Base-by-base conservation (phyloP, 2,797 vertebrate genomes). In the Centropyge bicolor region DNA sequence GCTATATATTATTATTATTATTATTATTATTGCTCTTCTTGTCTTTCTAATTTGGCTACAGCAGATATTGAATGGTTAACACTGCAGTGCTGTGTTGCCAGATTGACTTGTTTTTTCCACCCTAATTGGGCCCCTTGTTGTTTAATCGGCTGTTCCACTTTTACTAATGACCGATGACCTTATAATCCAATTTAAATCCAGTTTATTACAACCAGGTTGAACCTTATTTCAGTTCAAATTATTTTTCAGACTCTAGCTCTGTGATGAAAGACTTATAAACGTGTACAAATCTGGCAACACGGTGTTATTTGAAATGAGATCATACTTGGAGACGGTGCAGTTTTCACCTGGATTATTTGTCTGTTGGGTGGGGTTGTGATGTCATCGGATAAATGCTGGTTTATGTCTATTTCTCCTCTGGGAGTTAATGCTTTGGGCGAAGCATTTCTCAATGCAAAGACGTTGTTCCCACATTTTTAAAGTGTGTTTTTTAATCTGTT, bases 301-400 rank as follows among this genome's bases (percentile, higher is more conserved):
- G 35, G 56, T 24, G 38, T 59, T 36, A 12, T 68, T 22, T 57
- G 19, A 66, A 40, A 38, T 27, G 49, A 62, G 55, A 31, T 72
- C 76, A 74, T 36, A 14, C 8, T 35, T 24, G 72, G 4, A 57
- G 51, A 31, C 31, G n/a, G 17, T 24, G 13, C 36, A 41, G 54
- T 67, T 66, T 54, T 61, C 40, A 43, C 5, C 0, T 35, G 74
- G 36, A 56, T 74, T 60, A 70, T 78, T 27, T 46, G 62, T 40
- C n/a, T 73, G 48, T 0, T 49, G 40, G 63, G 51, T 57, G 69
- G 51, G 35, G 54, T 36, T 20, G 5, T 78, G 80, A 27, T 1
- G 0, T 62, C 31, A 60, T 3, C 35, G 46, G 60, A 78, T 74
- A 31, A 70, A 65, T 57, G 31, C 40, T 54, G 62, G 31, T 46